phyloP scores from a whole-genome alignment of 2,113 vertebrate species.

The Xiphophorus couchianus region DNA sequence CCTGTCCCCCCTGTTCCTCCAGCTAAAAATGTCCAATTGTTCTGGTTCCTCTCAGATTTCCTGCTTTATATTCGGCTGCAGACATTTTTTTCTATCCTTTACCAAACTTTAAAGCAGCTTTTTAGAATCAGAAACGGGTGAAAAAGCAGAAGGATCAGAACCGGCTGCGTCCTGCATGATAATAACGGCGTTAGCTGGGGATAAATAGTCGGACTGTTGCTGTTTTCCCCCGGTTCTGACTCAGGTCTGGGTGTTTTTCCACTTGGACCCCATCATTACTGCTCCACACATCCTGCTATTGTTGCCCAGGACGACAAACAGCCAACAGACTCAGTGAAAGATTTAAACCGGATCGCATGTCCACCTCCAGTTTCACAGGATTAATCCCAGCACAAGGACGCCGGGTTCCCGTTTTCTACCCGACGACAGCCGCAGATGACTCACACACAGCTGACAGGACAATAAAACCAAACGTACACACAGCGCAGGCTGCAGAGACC shows the following conservation, averaged over 20 bases:
- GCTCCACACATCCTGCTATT: constrained; percentile 76
- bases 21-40: constrained; percentile 46
- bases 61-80: constrained; percentile 14
- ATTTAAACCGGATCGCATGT: constrained; percentile 72
- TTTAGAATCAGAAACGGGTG: not conserved
- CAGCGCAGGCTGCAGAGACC: too few relatives aligned
- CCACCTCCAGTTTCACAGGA: constrained; percentile 64
- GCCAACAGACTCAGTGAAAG: constrained; percentile 57
- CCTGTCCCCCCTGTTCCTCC: constrained; percentile 15
- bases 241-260: constrained; percentile 57
- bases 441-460: constrained; percentile 36
- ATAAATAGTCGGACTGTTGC: constrained; percentile 8
- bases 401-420: constrained; percentile 63
- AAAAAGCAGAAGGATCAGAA: not conserved
- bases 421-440: constrained; percentile 44
- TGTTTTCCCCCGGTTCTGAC: constrained; percentile 32
- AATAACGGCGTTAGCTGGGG: not conserved
- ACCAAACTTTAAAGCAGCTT: constrained; percentile 13
- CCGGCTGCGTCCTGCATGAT: not conserved
- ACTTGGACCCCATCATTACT: constrained; percentile 27
- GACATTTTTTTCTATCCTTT: not conserved
- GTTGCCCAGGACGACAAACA: constrained; percentile 50
- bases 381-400: constrained; percentile 33
- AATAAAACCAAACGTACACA: not conserved
- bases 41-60: constrained; percentile 46